These are phyloP conservation scores for Propithecus deckenii DNA, from an alignment of 2,797 vertebrate species.

Conservation along the genomic window DNA sequence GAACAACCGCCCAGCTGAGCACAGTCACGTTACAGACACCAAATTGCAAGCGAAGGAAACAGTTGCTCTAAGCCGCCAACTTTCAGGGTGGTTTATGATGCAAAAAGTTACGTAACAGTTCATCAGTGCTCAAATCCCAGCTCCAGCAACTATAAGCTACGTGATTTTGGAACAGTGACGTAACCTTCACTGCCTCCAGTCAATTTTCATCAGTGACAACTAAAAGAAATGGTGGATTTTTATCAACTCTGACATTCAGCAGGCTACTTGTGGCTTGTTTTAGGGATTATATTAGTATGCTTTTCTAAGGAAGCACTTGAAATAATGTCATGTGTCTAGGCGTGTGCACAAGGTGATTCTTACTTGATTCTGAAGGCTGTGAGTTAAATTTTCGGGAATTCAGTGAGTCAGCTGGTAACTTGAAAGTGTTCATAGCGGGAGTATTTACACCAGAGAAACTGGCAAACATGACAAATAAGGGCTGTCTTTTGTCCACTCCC, in stretches of 20 bases:
- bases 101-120: background rate
- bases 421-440: background rate
- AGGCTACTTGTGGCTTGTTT: background rate
- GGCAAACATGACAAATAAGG: background rate
- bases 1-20: background rate
- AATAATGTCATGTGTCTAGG: no score
- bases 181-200: background rate
- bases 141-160: background rate
- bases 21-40: background rate
- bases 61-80: background rate
- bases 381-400: background rate
- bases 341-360: no score
- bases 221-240: background rate
- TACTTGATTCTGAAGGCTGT: background rate
- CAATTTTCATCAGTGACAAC: background rate
- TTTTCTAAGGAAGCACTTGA: background rate
- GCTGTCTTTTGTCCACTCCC: background rate
- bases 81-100: background rate
- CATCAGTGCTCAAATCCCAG: background rate
- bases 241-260: background rate
- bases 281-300: background rate
- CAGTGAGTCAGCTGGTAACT: background rate
- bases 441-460: background rate
- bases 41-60: background rate
- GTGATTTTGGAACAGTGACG: background rate